A percentile compares a stretch with the other conserved stretches of the same genome.
These are phyloP conservation scores for Cherax quadricarinatus DNA, from an alignment of 1,140 invertebrate species.

Conservation along the genomic window DNA sequence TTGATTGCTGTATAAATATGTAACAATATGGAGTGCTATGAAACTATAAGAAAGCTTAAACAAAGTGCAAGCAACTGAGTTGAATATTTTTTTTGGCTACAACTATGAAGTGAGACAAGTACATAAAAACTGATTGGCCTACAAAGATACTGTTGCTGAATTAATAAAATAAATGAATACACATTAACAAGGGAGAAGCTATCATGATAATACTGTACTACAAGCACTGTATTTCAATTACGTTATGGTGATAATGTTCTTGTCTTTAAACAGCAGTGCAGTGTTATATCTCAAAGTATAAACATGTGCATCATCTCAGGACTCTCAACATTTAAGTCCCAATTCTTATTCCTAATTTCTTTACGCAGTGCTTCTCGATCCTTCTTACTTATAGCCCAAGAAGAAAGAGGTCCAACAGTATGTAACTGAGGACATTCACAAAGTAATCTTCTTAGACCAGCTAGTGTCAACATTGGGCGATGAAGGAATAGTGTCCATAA, in stretches of 20 bases:
- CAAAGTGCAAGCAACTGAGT: no score
- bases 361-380: constrained; percentile 41
- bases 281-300: not conserved
- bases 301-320: constrained; percentile 41
- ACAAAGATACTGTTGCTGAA: not conserved
- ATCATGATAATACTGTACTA: not conserved
- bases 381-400: constrained; percentile 64
- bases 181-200: not conserved
- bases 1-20: no score
- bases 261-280: no score
- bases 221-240: no score
- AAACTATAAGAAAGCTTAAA: no score
- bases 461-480: constrained; percentile 60
- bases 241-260: no score
- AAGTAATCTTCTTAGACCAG: constrained; percentile 50
- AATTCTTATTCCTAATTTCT: constrained; percentile 65
- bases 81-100: no score
- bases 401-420: constrained; percentile 64
- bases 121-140: not conserved
- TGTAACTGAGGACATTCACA: constrained; percentile 50
- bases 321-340: constrained; percentile 59
- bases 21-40: no score
- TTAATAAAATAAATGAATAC: not conserved
- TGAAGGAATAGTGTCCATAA: constrained; percentile 47
- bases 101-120: no score